phyloP scores from a whole-genome alignment of 2,113 vertebrate genomes.

The Falco punctatus region DNA sequence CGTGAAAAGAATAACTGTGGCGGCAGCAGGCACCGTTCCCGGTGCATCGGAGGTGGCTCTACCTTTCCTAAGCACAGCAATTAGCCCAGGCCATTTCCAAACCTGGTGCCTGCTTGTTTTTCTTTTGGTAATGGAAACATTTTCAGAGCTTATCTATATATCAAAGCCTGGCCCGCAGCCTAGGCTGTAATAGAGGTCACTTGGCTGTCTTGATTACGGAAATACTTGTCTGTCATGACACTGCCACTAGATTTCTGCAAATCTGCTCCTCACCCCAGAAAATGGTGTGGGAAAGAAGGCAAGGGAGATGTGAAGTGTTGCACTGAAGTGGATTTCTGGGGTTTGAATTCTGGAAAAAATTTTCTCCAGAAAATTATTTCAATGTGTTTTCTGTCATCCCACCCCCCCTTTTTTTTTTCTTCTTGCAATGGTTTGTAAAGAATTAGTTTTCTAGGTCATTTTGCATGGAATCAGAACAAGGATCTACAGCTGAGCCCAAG shows the following conservation, averaged over 20 bases:
- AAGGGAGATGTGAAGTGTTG: not conserved
- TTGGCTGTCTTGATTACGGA: constrained; percentile 4
- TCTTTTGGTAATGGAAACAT: not conserved
- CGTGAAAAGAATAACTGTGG: not conserved
- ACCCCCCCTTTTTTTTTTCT: rapidly evolving
- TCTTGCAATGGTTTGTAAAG: constrained; percentile 26
- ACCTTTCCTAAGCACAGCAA: not conserved
- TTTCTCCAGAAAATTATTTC: constrained; percentile 44
- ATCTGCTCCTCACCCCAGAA: not conserved
- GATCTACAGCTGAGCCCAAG: constrained; percentile 43
- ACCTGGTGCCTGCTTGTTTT: not conserved
- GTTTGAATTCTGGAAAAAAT: constrained; percentile 8
- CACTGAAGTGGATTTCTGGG: not conserved
- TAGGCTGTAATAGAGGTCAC: not conserved
- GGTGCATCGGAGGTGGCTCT: not conserved
- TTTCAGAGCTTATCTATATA: constrained; percentile 21
- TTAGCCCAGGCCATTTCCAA: not conserved
- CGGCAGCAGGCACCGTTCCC: not conserved
- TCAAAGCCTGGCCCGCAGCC: not conserved
- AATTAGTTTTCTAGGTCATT: constrained; percentile 67
- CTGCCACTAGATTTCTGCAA: constrained; percentile 12
- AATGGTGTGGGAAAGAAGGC: not conserved
- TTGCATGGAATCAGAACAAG: constrained; percentile 57
- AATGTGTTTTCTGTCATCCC: not conserved
- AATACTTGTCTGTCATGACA: constrained; percentile 18